Conservation (phyloP, 2,888 invertebrate genomes). For the Nasonia oneida region DNA sequence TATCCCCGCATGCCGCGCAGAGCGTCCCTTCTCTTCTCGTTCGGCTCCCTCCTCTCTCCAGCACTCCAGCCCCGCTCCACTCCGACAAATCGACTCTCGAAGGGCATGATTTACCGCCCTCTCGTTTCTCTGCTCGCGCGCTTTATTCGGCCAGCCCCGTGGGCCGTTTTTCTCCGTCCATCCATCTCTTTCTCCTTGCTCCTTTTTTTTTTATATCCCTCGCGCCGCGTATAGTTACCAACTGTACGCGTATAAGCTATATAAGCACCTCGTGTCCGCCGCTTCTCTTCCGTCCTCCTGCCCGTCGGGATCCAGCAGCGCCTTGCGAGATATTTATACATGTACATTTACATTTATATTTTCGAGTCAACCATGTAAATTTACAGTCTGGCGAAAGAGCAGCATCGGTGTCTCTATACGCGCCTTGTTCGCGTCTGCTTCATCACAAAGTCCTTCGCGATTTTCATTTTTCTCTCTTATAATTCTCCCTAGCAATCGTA, state of each 20-base stretch:
- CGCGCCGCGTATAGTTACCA: neutral
- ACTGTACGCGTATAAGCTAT: slow-evolving; percentile 23
- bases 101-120: slow-evolving; percentile 58
- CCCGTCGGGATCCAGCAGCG: slow-evolving; percentile 26
- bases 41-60: neutral
- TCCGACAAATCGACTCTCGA: slow-evolving; percentile 58
- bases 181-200: slow-evolving; percentile 12
- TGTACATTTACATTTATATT: slow-evolving; percentile 66
- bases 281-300: slow-evolving; percentile 23
- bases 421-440: slow-evolving; percentile 13
- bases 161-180: slow-evolving; percentile 36
- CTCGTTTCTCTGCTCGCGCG: slow-evolving; percentile 40
- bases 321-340: slow-evolving; percentile 60
- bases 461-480: slow-evolving; percentile 20
- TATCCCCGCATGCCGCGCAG: slow-evolving; percentile 44
- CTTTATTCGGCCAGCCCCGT: slow-evolving; percentile 43
- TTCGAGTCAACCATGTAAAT: slow-evolving; percentile 65
- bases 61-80: neutral
- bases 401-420: slow-evolving; percentile 58
- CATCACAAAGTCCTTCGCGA: neutral
- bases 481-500: slow-evolving; percentile 73
- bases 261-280: slow-evolving; percentile 4
- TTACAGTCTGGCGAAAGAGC: slow-evolving; percentile 69
- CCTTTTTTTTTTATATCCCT: neutral
- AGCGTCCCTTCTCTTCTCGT: slow-evolving; percentile 9